Percentiles rank a stretch among this genome's conserved stretches.
phyloP scores from a whole-genome alignment of 2,888 invertebrate genomes.

The Hanleya hanleyi region DNA sequence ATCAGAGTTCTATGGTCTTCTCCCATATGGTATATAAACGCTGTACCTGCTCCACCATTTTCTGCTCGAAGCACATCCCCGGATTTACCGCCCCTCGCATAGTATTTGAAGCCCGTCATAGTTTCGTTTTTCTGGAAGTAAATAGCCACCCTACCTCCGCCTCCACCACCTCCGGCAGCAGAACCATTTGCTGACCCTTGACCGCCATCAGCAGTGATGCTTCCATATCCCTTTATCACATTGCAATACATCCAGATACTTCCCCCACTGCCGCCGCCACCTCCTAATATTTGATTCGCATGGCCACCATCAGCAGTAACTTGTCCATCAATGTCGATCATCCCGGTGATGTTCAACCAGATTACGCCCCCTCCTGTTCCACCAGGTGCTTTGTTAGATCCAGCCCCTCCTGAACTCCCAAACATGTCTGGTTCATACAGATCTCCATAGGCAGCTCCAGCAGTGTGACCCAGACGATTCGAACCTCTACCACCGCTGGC shows the following conservation, averaged over 20 bases:
- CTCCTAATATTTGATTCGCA: slow-evolving; percentile 29
- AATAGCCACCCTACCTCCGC: slow-evolving; percentile 57
- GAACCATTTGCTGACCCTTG: slow-evolving; percentile 29
- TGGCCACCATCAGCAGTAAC: slow-evolving; percentile 54
- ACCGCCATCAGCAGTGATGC: slow-evolving; percentile 55
- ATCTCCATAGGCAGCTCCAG: slow-evolving; percentile 56
- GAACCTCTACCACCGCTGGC: slow-evolving; percentile 51
- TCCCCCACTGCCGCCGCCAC: slow-evolving; percentile 59
- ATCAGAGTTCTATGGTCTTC: slow-evolving; percentile 52
- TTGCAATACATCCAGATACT: slow-evolving; percentile 58
- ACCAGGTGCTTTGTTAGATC: slow-evolving; percentile 6
- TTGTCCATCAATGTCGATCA: slow-evolving; percentile 56
- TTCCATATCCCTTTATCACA: slow-evolving; percentile 54
- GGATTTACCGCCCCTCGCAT: slow-evolving; percentile 46
- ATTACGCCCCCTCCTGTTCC: slow-evolving; percentile 46
- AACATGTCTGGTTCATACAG: slow-evolving; percentile 55
- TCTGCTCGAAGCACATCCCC: slow-evolving; percentile 39
- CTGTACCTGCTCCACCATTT: slow-evolving; percentile 54
- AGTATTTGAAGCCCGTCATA: slow-evolving; percentile 51
- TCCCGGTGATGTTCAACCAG: slow-evolving; percentile 58
- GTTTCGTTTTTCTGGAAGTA: slow-evolving; percentile 55
- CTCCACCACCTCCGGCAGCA: slow-evolving; percentile 53
- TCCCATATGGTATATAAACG: slow-evolving; percentile 49
- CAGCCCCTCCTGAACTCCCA: slow-evolving; percentile 55
- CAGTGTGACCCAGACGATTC: slow-evolving; percentile 17